Evolutionary conservation across 2,888 invertebrate genomes (phyloP).

Genomic region (Axea sp.): DNA sequence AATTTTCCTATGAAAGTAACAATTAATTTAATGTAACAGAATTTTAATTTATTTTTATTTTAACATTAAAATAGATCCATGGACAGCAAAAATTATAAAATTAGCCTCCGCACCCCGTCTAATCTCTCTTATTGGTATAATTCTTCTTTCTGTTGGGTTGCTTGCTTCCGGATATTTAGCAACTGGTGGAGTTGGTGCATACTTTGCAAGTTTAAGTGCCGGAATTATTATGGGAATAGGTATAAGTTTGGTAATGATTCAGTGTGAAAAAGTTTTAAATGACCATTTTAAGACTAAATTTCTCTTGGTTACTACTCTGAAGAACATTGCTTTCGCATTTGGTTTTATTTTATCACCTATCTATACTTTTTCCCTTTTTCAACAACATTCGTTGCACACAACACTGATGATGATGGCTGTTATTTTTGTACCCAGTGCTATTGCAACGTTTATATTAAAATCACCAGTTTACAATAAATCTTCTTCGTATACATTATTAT

Average conservation of each 20-base stretch:
- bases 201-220: constrained; percentile 72
- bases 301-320: constrained; percentile 66
- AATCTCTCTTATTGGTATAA: constrained; percentile 72
- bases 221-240: constrained; percentile 76
- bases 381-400: constrained; percentile 63
- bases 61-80: constrained; percentile 81
- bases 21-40: too few relatives aligned
- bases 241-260: constrained; percentile 70
- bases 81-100: constrained; percentile 81
- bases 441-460: constrained; percentile 68
- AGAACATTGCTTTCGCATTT: constrained; percentile 67
- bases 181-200: constrained; percentile 75
- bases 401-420: constrained; percentile 69
- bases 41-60: too few relatives aligned
- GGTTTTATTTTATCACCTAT: constrained; percentile 69
- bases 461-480: constrained; percentile 21
- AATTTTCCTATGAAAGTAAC: too few relatives aligned
- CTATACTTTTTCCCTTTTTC: constrained; percentile 66
- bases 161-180: constrained; percentile 74
- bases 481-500: constrained; percentile 42
- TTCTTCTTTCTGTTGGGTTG: constrained; percentile 68
- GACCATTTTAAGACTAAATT: constrained; percentile 70
- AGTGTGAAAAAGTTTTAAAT: constrained; percentile 69
- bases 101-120: constrained; percentile 71
- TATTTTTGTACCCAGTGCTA: constrained; percentile 67